Conservation (phyloP, 2,113 vertebrate genomes). For the Alces alces region DNA sequence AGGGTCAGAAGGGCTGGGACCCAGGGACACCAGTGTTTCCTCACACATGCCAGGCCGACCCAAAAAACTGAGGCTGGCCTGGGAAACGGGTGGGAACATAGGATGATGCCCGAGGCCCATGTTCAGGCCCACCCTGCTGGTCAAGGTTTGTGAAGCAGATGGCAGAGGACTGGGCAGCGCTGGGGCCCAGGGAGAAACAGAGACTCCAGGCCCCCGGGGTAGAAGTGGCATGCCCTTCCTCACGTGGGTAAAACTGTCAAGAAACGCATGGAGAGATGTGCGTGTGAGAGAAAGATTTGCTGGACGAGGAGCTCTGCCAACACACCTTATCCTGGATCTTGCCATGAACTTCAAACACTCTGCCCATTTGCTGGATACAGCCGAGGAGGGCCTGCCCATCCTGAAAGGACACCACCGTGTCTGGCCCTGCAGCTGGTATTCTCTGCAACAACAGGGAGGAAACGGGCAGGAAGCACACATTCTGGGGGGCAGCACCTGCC, state of each 20-base stretch:
- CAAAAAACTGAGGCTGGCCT: neutral
- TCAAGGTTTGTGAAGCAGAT: fast-evolving
- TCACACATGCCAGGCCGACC: fast-evolving
- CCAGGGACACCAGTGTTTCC: fast-evolving
- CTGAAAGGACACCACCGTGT: fast-evolving
- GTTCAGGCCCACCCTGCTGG: neutral
- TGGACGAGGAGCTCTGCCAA: neutral
- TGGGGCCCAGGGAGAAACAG: neutral
- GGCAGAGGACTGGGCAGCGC: neutral
- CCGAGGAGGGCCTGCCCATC: fast-evolving
- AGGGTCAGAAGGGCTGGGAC: neutral
- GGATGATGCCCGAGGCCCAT: fast-evolving
- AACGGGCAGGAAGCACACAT: neutral
- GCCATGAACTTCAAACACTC: neutral
- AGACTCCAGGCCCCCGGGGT: neutral
- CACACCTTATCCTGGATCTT: neutral
- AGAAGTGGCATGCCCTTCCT: neutral
- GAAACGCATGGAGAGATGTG: fast-evolving
- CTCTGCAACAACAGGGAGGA: neutral
- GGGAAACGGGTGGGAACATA: no score
- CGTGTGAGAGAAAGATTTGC: neutral
- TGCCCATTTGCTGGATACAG: fast-evolving
- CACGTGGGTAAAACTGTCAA: neutral
- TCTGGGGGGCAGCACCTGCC: neutral
- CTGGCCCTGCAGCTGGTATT: no score